A percentile compares a stretch with the other conserved stretches of the same genome.
These are phyloP conservation scores for Hypomesus transpacificus DNA, from an alignment of 2,113 vertebrate species.

Conservation along the genomic window DNA sequence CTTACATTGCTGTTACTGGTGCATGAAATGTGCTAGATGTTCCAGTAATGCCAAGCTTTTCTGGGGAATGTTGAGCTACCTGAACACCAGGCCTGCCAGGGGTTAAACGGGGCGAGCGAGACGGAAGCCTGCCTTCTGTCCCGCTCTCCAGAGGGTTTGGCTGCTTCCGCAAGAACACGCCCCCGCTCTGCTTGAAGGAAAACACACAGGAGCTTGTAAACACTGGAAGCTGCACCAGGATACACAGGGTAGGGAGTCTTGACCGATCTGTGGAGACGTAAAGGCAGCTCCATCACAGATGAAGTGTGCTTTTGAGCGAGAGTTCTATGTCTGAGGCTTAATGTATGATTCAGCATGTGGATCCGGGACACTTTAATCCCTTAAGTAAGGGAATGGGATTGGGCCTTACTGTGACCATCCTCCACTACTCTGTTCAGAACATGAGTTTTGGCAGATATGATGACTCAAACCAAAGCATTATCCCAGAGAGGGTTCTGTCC, in stretches of 20 bases:
- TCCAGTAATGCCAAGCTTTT: constrained; percentile 50
- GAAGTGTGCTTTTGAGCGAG: neutral
- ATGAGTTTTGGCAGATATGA: constrained; percentile 24
- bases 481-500: neutral
- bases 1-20: constrained; percentile 4
- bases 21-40: constrained; percentile 41
- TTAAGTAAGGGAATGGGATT: constrained; percentile 43
- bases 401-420: constrained; percentile 37
- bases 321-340: constrained; percentile 12
- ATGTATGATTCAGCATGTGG: constrained; percentile 24
- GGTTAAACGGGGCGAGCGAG: constrained; percentile 31
- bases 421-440: constrained; percentile 17
- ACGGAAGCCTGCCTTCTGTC: constrained; percentile 42
- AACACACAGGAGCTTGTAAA: constrained; percentile 42
- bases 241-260: constrained; percentile 22
- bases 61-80: constrained; percentile 42
- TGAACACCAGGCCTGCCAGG: constrained; percentile 18
- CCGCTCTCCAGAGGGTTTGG: constrained; percentile 32
- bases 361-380: constrained; percentile 14
- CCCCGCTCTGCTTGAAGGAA: constrained; percentile 21
- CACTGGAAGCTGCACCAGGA: constrained; percentile 27
- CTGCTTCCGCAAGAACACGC: constrained; percentile 36
- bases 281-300: constrained; percentile 14
- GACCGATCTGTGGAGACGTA: constrained; percentile 30
- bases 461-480: neutral